Base-by-base conservation (phyloP, 2,888 invertebrate species). In the Eristalis intricaria region DNA sequence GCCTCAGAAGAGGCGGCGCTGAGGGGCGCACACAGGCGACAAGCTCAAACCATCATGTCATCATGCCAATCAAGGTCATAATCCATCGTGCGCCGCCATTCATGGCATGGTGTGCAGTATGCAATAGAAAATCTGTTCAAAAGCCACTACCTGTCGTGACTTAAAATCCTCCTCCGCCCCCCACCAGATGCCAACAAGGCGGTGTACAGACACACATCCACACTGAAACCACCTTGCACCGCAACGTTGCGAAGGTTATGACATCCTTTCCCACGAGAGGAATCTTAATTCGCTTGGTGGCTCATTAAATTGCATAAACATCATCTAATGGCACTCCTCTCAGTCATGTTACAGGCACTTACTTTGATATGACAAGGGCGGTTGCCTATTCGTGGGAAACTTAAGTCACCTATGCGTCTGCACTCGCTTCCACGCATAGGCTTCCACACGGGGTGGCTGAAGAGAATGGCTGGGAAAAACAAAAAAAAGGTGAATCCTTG, bases 301-400 rank as follows among this genome's bases (percentile, higher is more conserved):
- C 75, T 83, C 70, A 83, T 86, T 86, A 71, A 74, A 74, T 74
- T 73, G 73, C 70, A 74, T 70, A 70, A 78, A 78, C 68, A 78
- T 63, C 70, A 75, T 83, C 65, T 76, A 82, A 76, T 82, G 43
- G 66, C 60, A 65, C 76, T 60, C 68, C 70, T 83, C 61, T 63
- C 78, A 83, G 66, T 43, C 71, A 71, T 83, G 74, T 70, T 83
- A 63, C 63, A 85, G 85, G 63, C 50, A 82, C 81, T 82, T 60
- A 69, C 64, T 77, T 69, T 69, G 68, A 81, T 60, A 77, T 60
- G 64, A 63, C 56, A 73, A 58, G 43, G 66, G 71, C 43, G 50
- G 7, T 58, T 64, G 56, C 71, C 68, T 73, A 35, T 50, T 56
- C 58, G 35, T 61, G 38, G 63, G 56, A 60, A 64, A 35, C 40